A percentile compares a stretch with the other conserved stretches of the same genome.
These are phyloP conservation scores for Charanyca ferruginea DNA, from an alignment of 2,888 invertebrate species.

Conservation along the genomic window DNA sequence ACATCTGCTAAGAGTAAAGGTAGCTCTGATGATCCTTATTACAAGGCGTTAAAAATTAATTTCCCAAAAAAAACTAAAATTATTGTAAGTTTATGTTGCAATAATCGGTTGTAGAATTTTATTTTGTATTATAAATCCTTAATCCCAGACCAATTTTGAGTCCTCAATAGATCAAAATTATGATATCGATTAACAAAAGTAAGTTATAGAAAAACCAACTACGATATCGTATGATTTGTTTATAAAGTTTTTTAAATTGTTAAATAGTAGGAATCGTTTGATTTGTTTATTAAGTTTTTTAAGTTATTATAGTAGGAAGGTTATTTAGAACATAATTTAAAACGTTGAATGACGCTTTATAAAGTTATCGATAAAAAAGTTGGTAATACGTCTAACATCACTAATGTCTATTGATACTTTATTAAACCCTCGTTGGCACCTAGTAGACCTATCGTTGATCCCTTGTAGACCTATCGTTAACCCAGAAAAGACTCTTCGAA, in stretches of 20 bases:
- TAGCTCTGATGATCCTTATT: slow-evolving; percentile 19
- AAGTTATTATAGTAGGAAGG: too few species aligned
- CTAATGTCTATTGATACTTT: too few species aligned
- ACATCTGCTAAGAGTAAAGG: slow-evolving; percentile 37
- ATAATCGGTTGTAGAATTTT: slow-evolving; percentile 35
- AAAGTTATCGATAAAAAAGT: not conserved
- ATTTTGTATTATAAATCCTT: slow-evolving; percentile 18
- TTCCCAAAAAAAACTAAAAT: not conserved
- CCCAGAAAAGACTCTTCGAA: too few species aligned
- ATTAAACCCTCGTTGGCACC: too few species aligned
- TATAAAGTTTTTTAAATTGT: not conserved
- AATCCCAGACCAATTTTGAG: too few species aligned
- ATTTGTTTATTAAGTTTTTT: not conserved
- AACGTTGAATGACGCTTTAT: too few species aligned
- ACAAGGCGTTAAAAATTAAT: not conserved
- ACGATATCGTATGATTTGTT: not conserved
- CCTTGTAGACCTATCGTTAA: too few species aligned
- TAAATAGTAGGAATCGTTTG: not conserved
- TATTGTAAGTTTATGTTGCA: slow-evolving; percentile 14
- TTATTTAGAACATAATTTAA: not conserved
- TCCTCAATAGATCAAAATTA: slow-evolving; percentile 33
- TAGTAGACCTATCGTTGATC: too few species aligned
- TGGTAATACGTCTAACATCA: too few species aligned
- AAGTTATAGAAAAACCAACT: not conserved
- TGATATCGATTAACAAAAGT: not conserved